Evolutionary conservation across 2,888 invertebrate species (phyloP).

Genomic region (Periphyllus acericola): DNA sequence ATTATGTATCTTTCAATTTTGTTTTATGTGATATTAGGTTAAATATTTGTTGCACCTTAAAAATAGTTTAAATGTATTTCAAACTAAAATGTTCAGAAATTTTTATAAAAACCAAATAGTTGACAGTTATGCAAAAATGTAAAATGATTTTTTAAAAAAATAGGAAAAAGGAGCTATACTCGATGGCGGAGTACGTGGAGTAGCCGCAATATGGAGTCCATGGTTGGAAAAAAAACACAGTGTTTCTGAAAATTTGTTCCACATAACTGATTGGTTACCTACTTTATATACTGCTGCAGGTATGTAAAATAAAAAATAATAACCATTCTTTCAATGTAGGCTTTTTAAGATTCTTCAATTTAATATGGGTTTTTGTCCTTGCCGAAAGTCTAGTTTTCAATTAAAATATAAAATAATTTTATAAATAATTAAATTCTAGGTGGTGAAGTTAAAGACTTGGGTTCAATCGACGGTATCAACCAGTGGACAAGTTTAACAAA

Average conservation of each 20-base stretch:
- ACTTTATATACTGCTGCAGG: conserved; percentile 71
- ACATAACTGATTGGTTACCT: conserved; percentile 86
- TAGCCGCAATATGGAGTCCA: conserved; percentile 81
- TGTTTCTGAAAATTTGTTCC: conserved; percentile 76
- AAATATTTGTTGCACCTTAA: too few species aligned
- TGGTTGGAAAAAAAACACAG: conserved; percentile 69
- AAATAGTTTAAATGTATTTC: too few species aligned
- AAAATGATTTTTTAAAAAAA: neutral
- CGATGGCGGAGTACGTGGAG: conserved; percentile 86
- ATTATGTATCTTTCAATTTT: too few species aligned
- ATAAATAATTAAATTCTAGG: conserved; percentile 64
- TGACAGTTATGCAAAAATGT: neutral
- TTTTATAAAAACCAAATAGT: neutral
- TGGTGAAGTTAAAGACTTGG: conserved; percentile 65
- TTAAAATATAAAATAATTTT: neutral
- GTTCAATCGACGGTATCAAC: conserved; percentile 67
- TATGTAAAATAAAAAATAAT: conserved; percentile 64
- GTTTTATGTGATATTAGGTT: too few species aligned
- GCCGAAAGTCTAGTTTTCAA: too few species aligned
- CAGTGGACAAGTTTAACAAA: conserved; percentile 67
- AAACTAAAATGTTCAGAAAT: too few species aligned
- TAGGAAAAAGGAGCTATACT: conserved; percentile 81
- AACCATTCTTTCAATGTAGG: too few species aligned
- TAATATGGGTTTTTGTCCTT: too few species aligned
- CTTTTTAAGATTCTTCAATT: too few species aligned